Evolutionary conservation across 2,113 vertebrate species (phyloP).

Genomic region (Vombatus ursinus): DNA sequence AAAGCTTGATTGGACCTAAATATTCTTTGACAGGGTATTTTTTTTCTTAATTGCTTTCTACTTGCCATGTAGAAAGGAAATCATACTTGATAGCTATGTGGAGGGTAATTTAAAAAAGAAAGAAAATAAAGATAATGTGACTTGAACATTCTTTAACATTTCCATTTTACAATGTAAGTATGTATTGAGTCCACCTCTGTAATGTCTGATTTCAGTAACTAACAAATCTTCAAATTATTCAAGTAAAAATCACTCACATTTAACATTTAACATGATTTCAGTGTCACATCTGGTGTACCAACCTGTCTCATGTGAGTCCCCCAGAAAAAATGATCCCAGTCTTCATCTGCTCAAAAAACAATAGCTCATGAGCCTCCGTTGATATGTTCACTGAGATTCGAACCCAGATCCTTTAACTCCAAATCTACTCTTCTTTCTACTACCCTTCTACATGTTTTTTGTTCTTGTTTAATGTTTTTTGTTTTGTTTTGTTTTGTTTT

Average conservation of each 20-base stretch:
- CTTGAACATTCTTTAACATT: conserved; percentile 16
- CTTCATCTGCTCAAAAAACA: not conserved
- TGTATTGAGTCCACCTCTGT: not conserved
- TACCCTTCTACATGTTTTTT: not conserved
- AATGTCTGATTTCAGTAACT: not conserved
- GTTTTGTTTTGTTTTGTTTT: too few species aligned
- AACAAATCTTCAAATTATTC: not conserved
- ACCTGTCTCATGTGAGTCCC: not conserved
- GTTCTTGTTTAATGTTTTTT: too few species aligned
- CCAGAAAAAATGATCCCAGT: not conserved
- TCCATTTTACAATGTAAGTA: conserved; percentile 5
- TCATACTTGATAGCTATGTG: conserved; percentile 23
- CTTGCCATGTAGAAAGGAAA: conserved; percentile 17
- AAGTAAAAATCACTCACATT: not conserved
- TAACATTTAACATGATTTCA: not conserved
- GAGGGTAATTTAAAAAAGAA: not conserved
- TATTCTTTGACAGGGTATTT: conserved; percentile 44
- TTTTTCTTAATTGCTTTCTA: conserved; percentile 61
- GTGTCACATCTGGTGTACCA: not conserved
- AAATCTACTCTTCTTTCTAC: not conserved
- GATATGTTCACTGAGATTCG: not conserved
- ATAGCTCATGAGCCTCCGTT: not conserved
- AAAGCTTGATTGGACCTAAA: conserved; percentile 1
- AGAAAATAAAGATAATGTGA: not conserved
- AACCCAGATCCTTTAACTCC: not conserved